Evolutionary conservation across 2,113 vertebrate genomes (phyloP), one percentile per base, ranked within the genome.

Genomic region (Grantiella picta): DNA sequence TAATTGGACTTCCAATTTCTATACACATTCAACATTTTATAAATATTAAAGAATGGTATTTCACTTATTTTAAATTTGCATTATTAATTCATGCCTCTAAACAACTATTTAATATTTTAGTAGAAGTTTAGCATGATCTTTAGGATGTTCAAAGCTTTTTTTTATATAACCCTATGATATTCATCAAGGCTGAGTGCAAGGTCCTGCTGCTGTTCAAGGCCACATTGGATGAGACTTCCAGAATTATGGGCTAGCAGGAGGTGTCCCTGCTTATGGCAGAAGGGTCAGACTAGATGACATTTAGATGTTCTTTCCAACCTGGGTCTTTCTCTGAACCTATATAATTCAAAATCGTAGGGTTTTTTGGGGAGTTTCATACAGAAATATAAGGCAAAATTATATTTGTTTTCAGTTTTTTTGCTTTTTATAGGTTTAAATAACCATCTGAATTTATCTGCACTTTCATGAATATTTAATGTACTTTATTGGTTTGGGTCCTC

Each of bases 211-310:
- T 24, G 7, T 53, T 82, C 18, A 63, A 53, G 22, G 50, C 6
- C 14, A 33, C 10, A 5, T 23, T 50, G 11, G 29, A 78, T 3
- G 16, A 9, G 9, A 5, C 15, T 75, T 24, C 21, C 17, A 40
- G 24, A 44, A 59, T 27, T 22, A 5, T 81, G 20, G 5, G 54
- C 2, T 33, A 23, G n/a, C 29, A 11, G 5, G n/a, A 73, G 16
- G 0, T 15, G 9, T 4, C 22, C 50, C 38, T 68, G 7, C 5
- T 49, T 13, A 45, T 1, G 3, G 8, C 11, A 80, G 9, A 2
- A 70, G 2, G 3, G 3, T 21, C 59, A 33, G 17, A 42, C 31
- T 64, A 69, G 11, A 11, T 24, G 23, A 4, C 31, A 27, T 73
- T 77, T 33, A 45, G 40, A 49, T 8, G 21, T 49, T 3, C 11